A percentile compares a stretch with the other conserved stretches of the same genome.
These are phyloP conservation scores for Pristionchus fissidentatus DNA, from an alignment of 2,888 invertebrate genomes.

Conservation along the genomic window DNA sequence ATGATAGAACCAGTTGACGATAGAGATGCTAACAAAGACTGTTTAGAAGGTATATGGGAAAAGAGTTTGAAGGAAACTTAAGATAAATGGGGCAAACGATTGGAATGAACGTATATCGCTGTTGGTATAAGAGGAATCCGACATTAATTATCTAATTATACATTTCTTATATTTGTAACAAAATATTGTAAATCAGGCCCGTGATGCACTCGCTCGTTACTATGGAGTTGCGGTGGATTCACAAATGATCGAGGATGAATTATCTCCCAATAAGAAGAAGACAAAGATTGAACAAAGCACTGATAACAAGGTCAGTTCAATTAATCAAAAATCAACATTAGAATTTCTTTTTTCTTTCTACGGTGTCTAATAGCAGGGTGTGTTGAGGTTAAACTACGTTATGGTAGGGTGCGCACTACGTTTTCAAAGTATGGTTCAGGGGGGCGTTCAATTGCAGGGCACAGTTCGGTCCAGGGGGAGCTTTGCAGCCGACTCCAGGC, in stretches of 20 bases:
- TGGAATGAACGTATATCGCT: no score
- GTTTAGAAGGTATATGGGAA: no score
- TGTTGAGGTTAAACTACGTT: no score
- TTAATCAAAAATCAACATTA: no score
- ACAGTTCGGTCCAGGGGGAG: neutral
- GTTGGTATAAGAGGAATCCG: no score
- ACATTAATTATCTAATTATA: neutral
- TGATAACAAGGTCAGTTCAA: constrained; percentile 52
- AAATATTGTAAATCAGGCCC: constrained; percentile 50
- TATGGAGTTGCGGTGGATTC: constrained; percentile 56
- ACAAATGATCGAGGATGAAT: constrained; percentile 54
- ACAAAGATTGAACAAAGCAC: neutral
- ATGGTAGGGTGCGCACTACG: no score
- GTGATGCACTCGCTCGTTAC: constrained; percentile 55
- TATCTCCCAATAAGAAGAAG: constrained; percentile 50
- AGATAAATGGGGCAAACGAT: no score
- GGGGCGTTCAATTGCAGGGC: neutral
- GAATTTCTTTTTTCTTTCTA: neutral
- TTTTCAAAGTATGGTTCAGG: no score
- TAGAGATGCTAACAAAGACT: no score
- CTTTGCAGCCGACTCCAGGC: neutral
- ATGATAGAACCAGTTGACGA: neutral
- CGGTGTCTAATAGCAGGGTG: no score
- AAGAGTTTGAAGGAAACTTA: no score
- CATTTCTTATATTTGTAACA: neutral